A percentile compares a stretch with the other conserved stretches of the same genome.
Evolutionary conservation across 2,797 vertebrate species (phyloP).

Genomic region (Rhodeus uyekii): DNA sequence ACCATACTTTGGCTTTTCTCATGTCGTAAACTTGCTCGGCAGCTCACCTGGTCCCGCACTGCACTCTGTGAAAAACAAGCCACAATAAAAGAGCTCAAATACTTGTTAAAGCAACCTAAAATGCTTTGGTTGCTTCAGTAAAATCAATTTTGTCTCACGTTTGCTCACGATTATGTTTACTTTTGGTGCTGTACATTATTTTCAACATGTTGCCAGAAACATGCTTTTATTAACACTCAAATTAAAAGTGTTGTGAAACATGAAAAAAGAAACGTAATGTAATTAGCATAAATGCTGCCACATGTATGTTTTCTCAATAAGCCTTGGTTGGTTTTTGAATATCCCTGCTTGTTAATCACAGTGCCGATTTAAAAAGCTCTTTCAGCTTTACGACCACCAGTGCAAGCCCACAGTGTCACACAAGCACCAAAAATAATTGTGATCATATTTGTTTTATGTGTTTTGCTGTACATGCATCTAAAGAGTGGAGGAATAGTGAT

Average conservation of each 20-base stretch:
- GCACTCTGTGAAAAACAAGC: not conserved
- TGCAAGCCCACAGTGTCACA: not conserved
- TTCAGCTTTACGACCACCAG: not conserved
- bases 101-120: not conserved
- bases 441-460: not conserved
- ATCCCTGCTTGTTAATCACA: not conserved
- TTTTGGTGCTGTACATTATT: no score
- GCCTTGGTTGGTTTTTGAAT: not conserved
- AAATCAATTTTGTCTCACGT: not conserved
- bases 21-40: not conserved
- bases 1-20: not conserved
- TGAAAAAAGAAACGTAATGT: not conserved
- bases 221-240: not conserved
- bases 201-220: not conserved
- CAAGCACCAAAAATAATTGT: not conserved
- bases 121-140: not conserved
- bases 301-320: not conserved
- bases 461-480: not conserved
- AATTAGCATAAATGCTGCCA: not conserved
- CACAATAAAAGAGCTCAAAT: not conserved
- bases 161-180: not conserved
- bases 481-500: not conserved
- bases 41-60: not conserved
- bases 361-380: not conserved
- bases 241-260: not conserved